Evolutionary conservation across 2,888 invertebrate species (phyloP), one percentile per base, ranked within the genome.

Genomic region (Drosophila flavopinicola): DNA sequence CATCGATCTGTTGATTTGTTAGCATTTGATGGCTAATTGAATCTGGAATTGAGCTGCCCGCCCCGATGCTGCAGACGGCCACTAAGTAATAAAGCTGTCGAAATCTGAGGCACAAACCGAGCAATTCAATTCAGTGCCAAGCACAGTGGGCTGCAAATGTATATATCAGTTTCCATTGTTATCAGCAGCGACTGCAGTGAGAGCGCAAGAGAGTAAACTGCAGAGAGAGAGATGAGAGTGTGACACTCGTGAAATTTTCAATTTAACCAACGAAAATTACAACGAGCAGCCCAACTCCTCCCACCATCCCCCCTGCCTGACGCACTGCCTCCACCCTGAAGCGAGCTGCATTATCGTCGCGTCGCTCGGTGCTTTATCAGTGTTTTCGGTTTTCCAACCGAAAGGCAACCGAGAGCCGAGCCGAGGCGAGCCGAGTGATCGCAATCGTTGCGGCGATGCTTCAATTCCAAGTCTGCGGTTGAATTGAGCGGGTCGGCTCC

Each of bases 391-490:
- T 37, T 56, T 57, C 52, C 45, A 44, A 24, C 60, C 75, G 63
- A 78, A 75, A 61, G 68, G 63, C 54, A 47, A 33, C 44, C 33
- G 48, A 56, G 23, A 29, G 13, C n/a, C 56, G 52, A 20, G n/a
- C n/a, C n/a, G n/a, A n/a, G n/a, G n/a, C n/a, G 23, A 29, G 11
- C n/a, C 56, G 52, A 60, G 32, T 61, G 61, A 63, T 63, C 77
- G 33, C 41, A 29, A 2, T 63, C 25, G 56, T 54, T 10, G 42
- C 33, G n/a, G 20, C 59, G 51, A 27, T 58, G 59, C 68, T 73
- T 85, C 71, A 83, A 82, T 84, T 74, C 60, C 44, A 68, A 68
- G 54, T 87, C 71, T 71, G 78, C 87, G 70, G 85, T 74, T 64
- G 85, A 72, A 74, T 72, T 74, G 85, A 70, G 60, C 75, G 79